Base-by-base conservation (phyloP, 2,797 vertebrate species). In the Danio choprae region DNA sequence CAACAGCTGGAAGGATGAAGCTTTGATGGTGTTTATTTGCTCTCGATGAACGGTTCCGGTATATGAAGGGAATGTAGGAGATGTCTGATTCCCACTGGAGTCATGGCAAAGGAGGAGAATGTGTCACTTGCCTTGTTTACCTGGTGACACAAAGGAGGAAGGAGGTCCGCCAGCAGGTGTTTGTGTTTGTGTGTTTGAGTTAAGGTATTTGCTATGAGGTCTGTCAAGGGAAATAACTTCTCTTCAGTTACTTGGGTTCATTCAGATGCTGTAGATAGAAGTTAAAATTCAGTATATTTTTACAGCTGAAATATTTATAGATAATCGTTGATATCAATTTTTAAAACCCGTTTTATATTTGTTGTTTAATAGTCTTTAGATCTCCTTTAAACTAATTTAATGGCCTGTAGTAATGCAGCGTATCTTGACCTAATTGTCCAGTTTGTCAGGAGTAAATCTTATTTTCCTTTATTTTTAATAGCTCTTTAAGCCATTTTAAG, bases 91-190 rank as follows among this genome's bases (percentile, higher is more conserved):
- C 29, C 40, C 13, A 53, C 22, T 29, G 53, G 56, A 53, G 48
- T 56, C 29, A 74, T 40, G 46, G 53, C 58, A 44, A 79, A 78
- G 36, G 74, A 41, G 53, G 83, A 77, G 82, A 73, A 91, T 92
- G 90, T 91, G 89, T 81, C 18, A 73, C 77, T 86, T 90, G 74
- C 15, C 51, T 72, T 91, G 90, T 86, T 84, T 91, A 73, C 83
- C 69, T 73, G 43, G 40, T 29, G 74, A 81, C 38, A 46, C 41
- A 18, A 46, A 79, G 77, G 67, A 81, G 38, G 59, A 81, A 51
- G 22, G 55, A 67, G 63, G 70, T 64, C 44, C 63, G 8, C 2
- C 10, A 74, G 79, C 86, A 91, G 87, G 89, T 89, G 72, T 85
- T 72, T 53, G 38, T 38, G 20, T 46, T 29, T 46, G 11, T 50